Percentiles rank a stretch among this genome's conserved stretches.
These are phyloP conservation scores for Rhinolophus sinicus DNA, from an alignment of 2,113 vertebrate species.

Conservation along the genomic window DNA sequence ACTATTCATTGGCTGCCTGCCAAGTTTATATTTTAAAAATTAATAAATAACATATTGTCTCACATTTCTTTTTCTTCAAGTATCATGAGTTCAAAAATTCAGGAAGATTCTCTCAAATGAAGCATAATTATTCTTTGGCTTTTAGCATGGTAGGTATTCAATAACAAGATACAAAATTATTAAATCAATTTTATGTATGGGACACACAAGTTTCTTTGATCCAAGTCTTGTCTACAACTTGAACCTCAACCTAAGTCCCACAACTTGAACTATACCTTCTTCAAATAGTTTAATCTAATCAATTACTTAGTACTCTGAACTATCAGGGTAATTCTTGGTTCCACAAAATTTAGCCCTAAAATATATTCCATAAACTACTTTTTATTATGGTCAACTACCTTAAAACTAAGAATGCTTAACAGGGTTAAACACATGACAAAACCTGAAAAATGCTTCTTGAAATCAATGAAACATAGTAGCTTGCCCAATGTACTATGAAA, in stretches of 20 bases:
- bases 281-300: not conserved
- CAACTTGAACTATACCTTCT: not conserved
- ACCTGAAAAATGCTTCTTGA: not conserved
- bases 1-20: not conserved
- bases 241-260: not conserved
- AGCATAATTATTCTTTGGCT: not conserved
- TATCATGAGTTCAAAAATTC: not conserved
- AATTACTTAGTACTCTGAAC: not conserved
- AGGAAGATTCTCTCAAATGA: not conserved
- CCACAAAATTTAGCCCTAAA: not conserved
- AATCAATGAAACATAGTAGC: slow-evolving; percentile 1
- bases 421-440: not conserved
- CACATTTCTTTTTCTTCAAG: slow-evolving; percentile 14
- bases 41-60: not conserved
- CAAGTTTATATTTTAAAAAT: not conserved
- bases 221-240: not conserved
- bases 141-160: not conserved
- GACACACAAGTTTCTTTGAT: not conserved
- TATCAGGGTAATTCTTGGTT: not conserved
- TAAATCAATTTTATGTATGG: not conserved
- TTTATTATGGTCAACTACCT: not conserved
- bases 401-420: not conserved
- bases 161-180: not conserved
- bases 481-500: not conserved
- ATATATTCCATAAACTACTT: not conserved